Evolutionary conservation across 92 coral and sea anemone species (phyloP), one percentile per base, ranked within the genome.

Genomic region (Epizoanthus stellaris): DNA sequence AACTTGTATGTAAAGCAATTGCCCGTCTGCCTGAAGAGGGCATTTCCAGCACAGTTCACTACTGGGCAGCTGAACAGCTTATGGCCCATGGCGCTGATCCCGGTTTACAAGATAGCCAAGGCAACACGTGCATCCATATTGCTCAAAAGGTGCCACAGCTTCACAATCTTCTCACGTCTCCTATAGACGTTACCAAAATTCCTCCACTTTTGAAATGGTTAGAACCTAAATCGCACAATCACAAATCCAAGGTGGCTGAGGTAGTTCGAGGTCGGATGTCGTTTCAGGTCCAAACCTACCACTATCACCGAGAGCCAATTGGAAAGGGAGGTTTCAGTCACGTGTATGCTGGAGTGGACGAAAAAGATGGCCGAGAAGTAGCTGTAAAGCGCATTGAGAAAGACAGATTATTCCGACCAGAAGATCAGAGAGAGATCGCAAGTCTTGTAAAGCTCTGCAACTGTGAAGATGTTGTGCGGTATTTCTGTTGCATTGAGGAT

Each of bases 371-470:
- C 17, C 75, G 87, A 40, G 89, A 85, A 62, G 87, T 89, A 61
- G 89, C 89, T 16, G 58, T 89, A 14, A 89, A 89, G 43, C 86
- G 89, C 16, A 70, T 85, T 36, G 89, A 79, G 63, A 89, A 89
- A 64, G 64, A 47, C 76, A 39, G 87, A n/a, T 21, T 89, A 25
- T 21, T 9, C 6, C 60, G 82, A 38, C 85, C 81, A 17, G 76
- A 85, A 85, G 87, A 89, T 54, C 59, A 67, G 54, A 60, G 89
- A 66, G 92, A 89, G 47, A 85, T 80, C 19, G 30, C 38, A 10
- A 89, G 74, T 81, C 89, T 89, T 36, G 57, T 77, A 11, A 79
- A 63, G 72, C 83, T 72, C 13, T 70, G 66, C 56, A 85, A 80
- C 49, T 89, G 92, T 70, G 89, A 89, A 25, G 86, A 85, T 38